Conservation (phyloP, 2,113 vertebrate species). For the Brachionichthys hirsutus region DNA sequence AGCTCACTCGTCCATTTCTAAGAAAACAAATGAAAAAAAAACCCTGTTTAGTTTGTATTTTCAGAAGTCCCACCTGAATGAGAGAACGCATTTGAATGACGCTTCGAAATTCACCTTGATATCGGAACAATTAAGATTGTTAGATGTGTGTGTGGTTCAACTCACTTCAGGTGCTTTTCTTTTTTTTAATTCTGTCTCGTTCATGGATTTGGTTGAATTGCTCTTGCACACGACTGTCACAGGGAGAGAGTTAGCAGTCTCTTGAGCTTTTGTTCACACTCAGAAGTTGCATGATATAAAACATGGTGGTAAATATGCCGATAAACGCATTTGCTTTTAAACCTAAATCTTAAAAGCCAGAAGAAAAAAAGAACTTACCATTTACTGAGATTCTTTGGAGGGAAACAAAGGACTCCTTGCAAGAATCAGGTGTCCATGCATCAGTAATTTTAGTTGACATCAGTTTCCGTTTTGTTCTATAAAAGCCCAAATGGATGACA, state of each 20-base stretch:
- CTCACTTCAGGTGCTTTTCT: slow-evolving; percentile 37
- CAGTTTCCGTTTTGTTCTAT: slow-evolving; percentile 69
- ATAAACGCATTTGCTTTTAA: too few species aligned
- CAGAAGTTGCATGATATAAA: background rate
- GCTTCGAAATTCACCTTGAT: background rate
- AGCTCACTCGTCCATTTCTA: slow-evolving; percentile 62
- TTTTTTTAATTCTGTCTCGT: background rate
- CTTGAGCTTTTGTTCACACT: slow-evolving; percentile 2
- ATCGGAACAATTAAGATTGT: background rate
- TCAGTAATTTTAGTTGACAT: slow-evolving; percentile 42
- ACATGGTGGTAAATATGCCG: background rate
- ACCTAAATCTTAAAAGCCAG: background rate
- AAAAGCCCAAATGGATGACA: background rate
- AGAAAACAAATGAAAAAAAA: background rate
- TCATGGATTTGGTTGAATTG: background rate
- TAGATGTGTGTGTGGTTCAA: background rate
- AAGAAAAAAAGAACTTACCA: slow-evolving; percentile 20
- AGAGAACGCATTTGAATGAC: background rate
- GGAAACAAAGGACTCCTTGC: slow-evolving; percentile 13
- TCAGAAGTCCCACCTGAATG: background rate
- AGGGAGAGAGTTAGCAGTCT: background rate
- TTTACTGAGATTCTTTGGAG: slow-evolving; percentile 1
- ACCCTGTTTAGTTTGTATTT: background rate
- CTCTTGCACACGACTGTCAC: slow-evolving; percentile 19
- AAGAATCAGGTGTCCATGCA: slow-evolving; percentile 54